Evolutionary conservation across 2,797 vertebrate genomes (phyloP).

Genomic region (Microctenopoma lineatum): DNA sequence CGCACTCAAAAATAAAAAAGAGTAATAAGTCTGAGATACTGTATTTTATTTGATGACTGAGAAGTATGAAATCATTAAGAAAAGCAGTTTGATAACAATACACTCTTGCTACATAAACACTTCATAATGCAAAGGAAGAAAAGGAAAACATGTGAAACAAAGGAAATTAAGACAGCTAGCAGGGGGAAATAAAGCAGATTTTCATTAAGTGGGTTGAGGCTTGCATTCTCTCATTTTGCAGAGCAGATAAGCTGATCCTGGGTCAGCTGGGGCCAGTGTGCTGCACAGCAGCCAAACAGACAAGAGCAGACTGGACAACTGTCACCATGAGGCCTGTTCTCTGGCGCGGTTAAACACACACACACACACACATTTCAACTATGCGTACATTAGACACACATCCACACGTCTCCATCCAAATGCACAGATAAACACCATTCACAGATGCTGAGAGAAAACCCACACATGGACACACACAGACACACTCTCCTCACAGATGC

Average conservation of each 20-base stretch:
- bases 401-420: slow-evolving; percentile 4
- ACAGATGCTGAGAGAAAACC: slow-evolving; percentile 12
- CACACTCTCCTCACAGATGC: not conserved
- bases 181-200: not conserved
- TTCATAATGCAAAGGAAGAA: not conserved
- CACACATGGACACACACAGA: slow-evolving; percentile 22
- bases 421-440: slow-evolving; percentile 8
- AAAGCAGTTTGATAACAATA: slow-evolving; percentile 1
- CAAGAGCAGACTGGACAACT: slow-evolving; percentile 52
- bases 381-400: slow-evolving; percentile 6
- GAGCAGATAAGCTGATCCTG: slow-evolving; percentile 37
- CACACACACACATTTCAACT: not conserved
- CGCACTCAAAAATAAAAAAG: not conserved
- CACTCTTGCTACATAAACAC: too few species aligned
- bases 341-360: not conserved
- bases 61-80: not conserved
- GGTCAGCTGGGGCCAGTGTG: slow-evolving; percentile 42
- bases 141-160: not conserved
- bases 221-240: slow-evolving; percentile 17
- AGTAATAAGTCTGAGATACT: not conserved
- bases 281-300: slow-evolving; percentile 41
- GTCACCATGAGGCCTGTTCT: slow-evolving; percentile 26
- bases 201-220: not conserved
- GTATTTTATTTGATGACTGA: not conserved
- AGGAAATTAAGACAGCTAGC: not conserved